phyloP scores from a whole-genome alignment of 2,113 vertebrate species.

The Dascyllus trimaculatus region DNA sequence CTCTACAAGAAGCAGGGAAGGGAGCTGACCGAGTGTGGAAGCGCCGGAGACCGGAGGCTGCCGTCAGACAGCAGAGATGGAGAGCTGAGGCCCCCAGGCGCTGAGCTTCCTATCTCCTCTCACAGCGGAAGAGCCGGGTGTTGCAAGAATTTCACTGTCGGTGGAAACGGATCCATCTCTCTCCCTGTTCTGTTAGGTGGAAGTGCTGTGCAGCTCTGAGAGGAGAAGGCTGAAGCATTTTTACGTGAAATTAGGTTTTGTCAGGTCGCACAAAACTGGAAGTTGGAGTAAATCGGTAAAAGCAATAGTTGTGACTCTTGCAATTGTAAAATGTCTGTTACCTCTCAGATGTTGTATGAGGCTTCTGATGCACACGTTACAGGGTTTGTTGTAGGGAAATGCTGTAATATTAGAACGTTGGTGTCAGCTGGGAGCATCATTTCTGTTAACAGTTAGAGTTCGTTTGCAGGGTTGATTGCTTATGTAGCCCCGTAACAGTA shows the following conservation, averaged over 20 bases:
- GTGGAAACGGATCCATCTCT: slow-evolving; percentile 20
- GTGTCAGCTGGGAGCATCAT: too few relatives aligned
- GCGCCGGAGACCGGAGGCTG: slow-evolving; percentile 17
- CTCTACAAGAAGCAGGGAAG: slow-evolving; percentile 1
- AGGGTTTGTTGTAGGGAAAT: too few relatives aligned
- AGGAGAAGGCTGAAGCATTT: not conserved
- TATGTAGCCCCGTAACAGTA: too few relatives aligned
- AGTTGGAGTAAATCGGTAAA: too few relatives aligned
- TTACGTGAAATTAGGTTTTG: not conserved
- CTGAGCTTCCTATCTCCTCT: slow-evolving; percentile 38
- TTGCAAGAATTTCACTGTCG: slow-evolving; percentile 35
- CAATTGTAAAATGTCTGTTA: too few relatives aligned
- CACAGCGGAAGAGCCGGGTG: slow-evolving; percentile 34
- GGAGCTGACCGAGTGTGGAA: slow-evolving; percentile 42
- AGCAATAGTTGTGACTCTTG: too few relatives aligned
- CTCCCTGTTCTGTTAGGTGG: slow-evolving; percentile 11
- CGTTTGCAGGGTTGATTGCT: too few relatives aligned
- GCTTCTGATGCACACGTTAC: too few relatives aligned
- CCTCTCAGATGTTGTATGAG: too few relatives aligned
- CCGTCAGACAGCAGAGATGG: slow-evolving; percentile 38
- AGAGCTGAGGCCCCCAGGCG: slow-evolving; percentile 29
- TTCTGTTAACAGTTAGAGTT: too few relatives aligned
- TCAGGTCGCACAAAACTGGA: too few relatives aligned
- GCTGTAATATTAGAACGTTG: too few relatives aligned
- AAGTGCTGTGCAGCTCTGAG: not conserved